Percentiles rank a stretch among this genome's conserved stretches.
phyloP scores from a whole-genome alignment of 2,888 invertebrate genomes.

The Caenorhabditis plicata region DNA sequence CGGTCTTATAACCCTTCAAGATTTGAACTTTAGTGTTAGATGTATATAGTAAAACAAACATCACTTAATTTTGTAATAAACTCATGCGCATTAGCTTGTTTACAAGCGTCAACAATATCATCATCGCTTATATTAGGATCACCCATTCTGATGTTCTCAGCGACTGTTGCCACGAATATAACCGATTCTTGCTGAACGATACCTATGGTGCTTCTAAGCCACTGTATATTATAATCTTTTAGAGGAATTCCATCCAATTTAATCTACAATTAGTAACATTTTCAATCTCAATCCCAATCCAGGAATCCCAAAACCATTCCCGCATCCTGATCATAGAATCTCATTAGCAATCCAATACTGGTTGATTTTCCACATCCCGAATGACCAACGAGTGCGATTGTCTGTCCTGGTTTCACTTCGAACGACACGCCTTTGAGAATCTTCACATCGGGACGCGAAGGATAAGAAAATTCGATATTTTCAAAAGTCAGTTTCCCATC shows the following conservation, averaged over 20 bases:
- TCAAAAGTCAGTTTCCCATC: constrained; percentile 68
- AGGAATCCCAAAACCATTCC: constrained; percentile 27
- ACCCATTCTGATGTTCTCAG: constrained; percentile 68
- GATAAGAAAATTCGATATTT: constrained; percentile 68
- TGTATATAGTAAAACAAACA: constrained; percentile 27
- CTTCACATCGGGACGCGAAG: constrained; percentile 66
- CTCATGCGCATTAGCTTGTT: constrained; percentile 67
- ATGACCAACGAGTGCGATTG: constrained; percentile 57
- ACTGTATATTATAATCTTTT: constrained; percentile 56
- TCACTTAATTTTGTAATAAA: constrained; percentile 67
- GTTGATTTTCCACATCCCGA: constrained; percentile 60
- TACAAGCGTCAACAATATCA: constrained; percentile 48
- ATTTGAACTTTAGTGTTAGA: not conserved
- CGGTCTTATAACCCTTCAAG: constrained; percentile 30
- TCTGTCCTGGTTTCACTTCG: constrained; percentile 47
- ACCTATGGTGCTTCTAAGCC: constrained; percentile 66
- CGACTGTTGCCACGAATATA: constrained; percentile 66
- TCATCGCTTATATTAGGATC: constrained; percentile 52
- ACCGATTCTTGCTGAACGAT: constrained; percentile 69
- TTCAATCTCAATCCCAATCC: not conserved
- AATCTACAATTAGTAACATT: constrained; percentile 51
- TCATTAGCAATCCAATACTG: constrained; percentile 47
- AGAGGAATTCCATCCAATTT: constrained; percentile 67
- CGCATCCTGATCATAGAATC: constrained; percentile 50
- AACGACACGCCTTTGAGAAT: constrained; percentile 53